These are phyloP conservation scores for Bothrops jararaca DNA, from an alignment of 2,113 vertebrate species.

Conservation along the genomic window DNA sequence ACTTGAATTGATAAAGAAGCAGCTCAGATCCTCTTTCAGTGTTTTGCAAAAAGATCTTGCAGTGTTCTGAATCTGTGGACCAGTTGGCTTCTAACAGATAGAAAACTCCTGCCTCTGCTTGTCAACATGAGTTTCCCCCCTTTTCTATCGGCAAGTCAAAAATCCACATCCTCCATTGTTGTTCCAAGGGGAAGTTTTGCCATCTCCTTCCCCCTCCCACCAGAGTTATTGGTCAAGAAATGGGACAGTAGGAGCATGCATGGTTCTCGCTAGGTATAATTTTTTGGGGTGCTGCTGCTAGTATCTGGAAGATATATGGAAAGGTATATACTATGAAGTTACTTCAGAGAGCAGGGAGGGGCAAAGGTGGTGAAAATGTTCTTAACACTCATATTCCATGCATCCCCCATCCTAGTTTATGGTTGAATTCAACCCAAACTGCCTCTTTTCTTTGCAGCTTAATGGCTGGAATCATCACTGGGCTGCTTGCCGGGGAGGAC, in stretches of 20 bases:
- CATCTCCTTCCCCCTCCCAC: not conserved
- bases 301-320: no score
- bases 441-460: conserved; percentile 69
- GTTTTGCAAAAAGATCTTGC: not conserved
- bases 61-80: not conserved
- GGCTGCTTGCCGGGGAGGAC: conserved; percentile 71
- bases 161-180: not conserved
- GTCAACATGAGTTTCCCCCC: not conserved
- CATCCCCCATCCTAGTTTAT: not conserved
- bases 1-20: not conserved
- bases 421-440: not conserved
- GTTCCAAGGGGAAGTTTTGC: not conserved
- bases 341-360: not conserved
- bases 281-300: not conserved
- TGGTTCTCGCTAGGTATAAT: not conserved
- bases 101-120: not conserved
- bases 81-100: not conserved
- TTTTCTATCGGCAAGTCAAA: not conserved
- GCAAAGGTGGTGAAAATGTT: not conserved
- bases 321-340: not conserved
- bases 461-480: conserved; percentile 80
- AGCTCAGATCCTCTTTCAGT: not conserved
- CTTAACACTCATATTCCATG: not conserved
- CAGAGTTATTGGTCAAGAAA: not conserved
- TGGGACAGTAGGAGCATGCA: not conserved